These are phyloP conservation scores for Eilema depressum DNA, from an alignment of 2,888 invertebrate species.

Conservation along the genomic window DNA sequence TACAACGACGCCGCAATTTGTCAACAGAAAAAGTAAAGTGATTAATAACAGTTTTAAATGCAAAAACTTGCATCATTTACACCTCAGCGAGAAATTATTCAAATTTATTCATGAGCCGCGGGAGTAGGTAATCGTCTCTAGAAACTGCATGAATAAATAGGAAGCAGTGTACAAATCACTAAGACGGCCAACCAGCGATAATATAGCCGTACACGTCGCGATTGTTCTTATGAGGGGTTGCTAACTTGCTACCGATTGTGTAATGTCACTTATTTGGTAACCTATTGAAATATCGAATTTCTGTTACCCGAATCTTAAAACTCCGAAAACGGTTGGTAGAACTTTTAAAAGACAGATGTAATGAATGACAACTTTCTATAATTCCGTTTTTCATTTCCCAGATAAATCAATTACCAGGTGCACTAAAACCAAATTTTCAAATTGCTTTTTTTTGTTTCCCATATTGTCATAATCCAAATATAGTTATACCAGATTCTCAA, in stretches of 20 bases:
- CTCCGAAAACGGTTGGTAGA: no score
- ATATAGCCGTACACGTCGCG: slow-evolving; percentile 53
- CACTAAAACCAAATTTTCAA: no score
- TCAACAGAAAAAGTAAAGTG: slow-evolving; percentile 70
- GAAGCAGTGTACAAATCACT: slow-evolving; percentile 80
- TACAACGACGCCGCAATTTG: slow-evolving; percentile 62
- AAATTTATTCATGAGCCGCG: slow-evolving; percentile 82
- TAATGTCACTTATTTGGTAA: slow-evolving; percentile 32
- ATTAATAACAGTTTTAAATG: slow-evolving; percentile 82
- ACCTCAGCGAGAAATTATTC: slow-evolving; percentile 81
- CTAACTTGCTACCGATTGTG: slow-evolving; percentile 45
- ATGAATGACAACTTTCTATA: no score
- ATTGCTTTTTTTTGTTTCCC: no score
- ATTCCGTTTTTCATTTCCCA: no score
- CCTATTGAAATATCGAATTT: no score
- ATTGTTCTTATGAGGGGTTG: slow-evolving; percentile 51
- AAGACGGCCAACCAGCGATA: slow-evolving; percentile 60
- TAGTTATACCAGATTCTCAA: no score
- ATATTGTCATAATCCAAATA: no score
- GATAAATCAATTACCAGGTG: no score
- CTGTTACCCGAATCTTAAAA: no score
- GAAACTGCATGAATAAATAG: slow-evolving; percentile 83
- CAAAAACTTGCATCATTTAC: slow-evolving; percentile 85
- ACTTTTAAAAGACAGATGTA: no score
- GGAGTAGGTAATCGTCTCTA: slow-evolving; percentile 82